Base-by-base conservation (phyloP, 2,888 invertebrate genomes). In the Ophioninae sp. region DNA sequence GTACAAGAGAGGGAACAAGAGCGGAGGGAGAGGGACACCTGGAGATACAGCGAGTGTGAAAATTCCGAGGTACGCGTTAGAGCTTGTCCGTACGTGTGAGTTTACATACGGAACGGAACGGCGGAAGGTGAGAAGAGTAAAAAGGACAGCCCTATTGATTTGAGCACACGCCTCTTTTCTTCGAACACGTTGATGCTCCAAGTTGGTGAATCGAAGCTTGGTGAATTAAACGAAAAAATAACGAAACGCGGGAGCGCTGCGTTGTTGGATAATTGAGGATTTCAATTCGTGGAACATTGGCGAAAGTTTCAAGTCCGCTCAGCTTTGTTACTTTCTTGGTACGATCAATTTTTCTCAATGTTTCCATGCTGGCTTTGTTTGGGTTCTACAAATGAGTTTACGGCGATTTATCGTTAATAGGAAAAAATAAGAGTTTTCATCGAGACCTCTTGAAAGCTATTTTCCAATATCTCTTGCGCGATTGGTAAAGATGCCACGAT, bases 131-230 rank as follows among this genome's bases (percentile, higher is more conserved):
- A 72, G 68, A 72, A 72, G 83, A 77, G 67, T 72, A 81, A 58
- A 67, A 59, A 44, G 64, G 74, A 74, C 83, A 82, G 84, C 85
- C 85, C 85, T 87, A 87, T 87, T 84, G 87, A 87, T 87, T 87
- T 81, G 82, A 65, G 69, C 72, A 74, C 76, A 76, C 81, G 83
- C 76, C 76, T 81, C 72, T 77, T 73, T 59, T 67, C 39, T 71
- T 37, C 23, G 77, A 67, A 51, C 37, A 22, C 13, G n/a, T n/a
- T 13, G 58, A 67, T 63, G 71, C 23, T 39, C 77, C 67, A n/a
- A n/a, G n/a, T 59, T 39, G 17, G 44, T 56, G 65, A 65, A 77
- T 72, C 39, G 72, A 39, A 72, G 41, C 6, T 22, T 44, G 0
- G 44, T 0, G 22, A 37, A 65, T 65, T 37, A 63, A 10, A 30